These are phyloP conservation scores for Herpetotheres cachinnans DNA, from an alignment of 2,113 vertebrate species.

Conservation along the genomic window DNA sequence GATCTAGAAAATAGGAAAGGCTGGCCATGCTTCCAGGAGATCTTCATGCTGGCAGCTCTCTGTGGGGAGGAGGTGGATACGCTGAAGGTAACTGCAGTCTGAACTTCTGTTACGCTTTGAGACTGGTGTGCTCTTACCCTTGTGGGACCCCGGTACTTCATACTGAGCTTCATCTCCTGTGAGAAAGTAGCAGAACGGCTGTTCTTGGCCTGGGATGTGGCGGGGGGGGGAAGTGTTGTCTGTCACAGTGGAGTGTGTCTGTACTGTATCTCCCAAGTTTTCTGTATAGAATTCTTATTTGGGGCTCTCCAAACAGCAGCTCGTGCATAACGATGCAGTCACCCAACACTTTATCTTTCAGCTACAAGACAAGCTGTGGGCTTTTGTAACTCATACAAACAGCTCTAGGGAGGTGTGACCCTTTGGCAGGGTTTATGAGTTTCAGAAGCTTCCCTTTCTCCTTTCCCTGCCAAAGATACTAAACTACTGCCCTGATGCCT, in stretches of 20 bases:
- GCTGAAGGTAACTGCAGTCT: slow-evolving; percentile 80
- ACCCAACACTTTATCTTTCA: accelerated
- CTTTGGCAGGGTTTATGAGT: background rate
- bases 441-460: background rate
- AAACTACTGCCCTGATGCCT: background rate
- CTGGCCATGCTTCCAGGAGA: slow-evolving; percentile 89
- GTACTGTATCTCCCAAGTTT: background rate
- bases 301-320: background rate
- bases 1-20: slow-evolving; percentile 69
- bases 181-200: background rate
- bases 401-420: background rate
- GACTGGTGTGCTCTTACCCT: background rate
- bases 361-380: background rate
- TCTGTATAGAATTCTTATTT: background rate
- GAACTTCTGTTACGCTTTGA: background rate
- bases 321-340: background rate
- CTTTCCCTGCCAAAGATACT: background rate
- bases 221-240: accelerated
- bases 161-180: background rate
- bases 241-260: accelerated
- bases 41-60: slow-evolving; percentile 94
- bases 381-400: background rate
- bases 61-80: slow-evolving; percentile 83
- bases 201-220: background rate
- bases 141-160: background rate